Evolutionary conservation across 2,888 invertebrate species (phyloP), one percentile per base, ranked within the genome.

Genomic region (Saturnia japonica): DNA sequence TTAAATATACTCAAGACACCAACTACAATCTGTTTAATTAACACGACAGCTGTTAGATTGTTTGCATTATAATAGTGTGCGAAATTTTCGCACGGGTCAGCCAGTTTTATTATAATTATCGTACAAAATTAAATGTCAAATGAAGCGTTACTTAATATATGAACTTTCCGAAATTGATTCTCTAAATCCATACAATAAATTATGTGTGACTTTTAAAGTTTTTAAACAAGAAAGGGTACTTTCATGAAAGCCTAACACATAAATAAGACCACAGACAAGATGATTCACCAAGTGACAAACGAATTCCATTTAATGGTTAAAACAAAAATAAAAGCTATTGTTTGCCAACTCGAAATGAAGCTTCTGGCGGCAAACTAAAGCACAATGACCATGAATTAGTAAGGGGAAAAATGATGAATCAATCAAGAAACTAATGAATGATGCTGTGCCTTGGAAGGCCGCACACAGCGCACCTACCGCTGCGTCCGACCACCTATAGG

Each of bases 391-490:
- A 90, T 92, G 90, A 91, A 91, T 92, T 92, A 85, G 86, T 84
- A 80, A 80, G 83, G 84, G 81, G 34, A 34, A 83, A 85, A 86
- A 81, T 90, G 88, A 91, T 91, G 91, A 92, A 93, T 93, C 92
- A 93, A 91, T 92, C 91, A 91, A 85, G 78, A 77, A 79, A 72
- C 82, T 90, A 91, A 90, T 89, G 88, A 91, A 88, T 85, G 86
- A 86, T 77, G 79, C 75, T 79, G 79, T 78, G 74, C 75, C 75
- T 79, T 73, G 73, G 76, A 79, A 74, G 89, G 83, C 90, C 91
- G 85, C 91, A 90, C 91, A 91, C 89, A 80, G 86, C 74, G 89
- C 74, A 78, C 80, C 82, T 80, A 77, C 82, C 80, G 78, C 77
- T 57, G 75, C 60, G 73, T 74, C 72, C 71, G 83, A 78, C 80